A percentile compares a stretch with the other conserved stretches of the same genome.
These are phyloP conservation scores for Aphelenchoides avenae DNA, from an alignment of 1,140 invertebrate genomes.

Conservation along the genomic window DNA sequence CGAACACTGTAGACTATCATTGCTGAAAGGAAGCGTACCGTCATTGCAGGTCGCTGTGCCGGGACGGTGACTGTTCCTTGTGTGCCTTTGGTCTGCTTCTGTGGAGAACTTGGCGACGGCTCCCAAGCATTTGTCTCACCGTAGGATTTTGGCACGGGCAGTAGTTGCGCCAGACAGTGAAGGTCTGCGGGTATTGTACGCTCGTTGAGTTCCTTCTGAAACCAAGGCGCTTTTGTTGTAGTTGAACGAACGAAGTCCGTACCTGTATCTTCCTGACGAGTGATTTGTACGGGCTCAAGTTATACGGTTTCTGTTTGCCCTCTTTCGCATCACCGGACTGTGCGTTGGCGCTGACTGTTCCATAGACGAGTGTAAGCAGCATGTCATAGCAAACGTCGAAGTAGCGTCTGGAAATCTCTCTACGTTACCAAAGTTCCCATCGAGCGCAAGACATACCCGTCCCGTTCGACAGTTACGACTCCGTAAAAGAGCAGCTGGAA, in stretches of 20 bases:
- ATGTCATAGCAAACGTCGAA: constrained; percentile 50
- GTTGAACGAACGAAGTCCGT: constrained; percentile 5
- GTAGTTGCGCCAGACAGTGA: constrained; percentile 35
- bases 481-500: constrained; percentile 49
- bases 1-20: no score
- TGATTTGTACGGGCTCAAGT: constrained; percentile 19
- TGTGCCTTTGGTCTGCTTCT: constrained; percentile 20
- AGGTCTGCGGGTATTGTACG: constrained; percentile 32
- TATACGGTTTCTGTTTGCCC: constrained; percentile 6
- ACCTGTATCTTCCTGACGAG: constrained; percentile 42
- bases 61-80: constrained; percentile 7
- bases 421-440: no score
- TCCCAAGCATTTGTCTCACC: constrained; percentile 44
- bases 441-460: constrained; percentile 29
- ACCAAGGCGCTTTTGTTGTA: constrained; percentile 12
- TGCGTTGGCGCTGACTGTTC: constrained; percentile 17
- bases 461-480: constrained; percentile 29
- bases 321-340: constrained; percentile 4
- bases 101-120: constrained; percentile 15
- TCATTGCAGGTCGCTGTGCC: constrained; percentile 10
- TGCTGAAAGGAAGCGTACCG: no score
- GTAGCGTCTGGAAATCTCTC: constrained; percentile 31
- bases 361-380: constrained; percentile 41
- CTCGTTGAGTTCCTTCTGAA: constrained; percentile 38
- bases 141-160: constrained; percentile 31